Percentiles rank a stretch among this genome's conserved stretches.
phyloP scores from a whole-genome alignment of 1,140 invertebrate species.

The Drosophila prosaltans region DNA sequence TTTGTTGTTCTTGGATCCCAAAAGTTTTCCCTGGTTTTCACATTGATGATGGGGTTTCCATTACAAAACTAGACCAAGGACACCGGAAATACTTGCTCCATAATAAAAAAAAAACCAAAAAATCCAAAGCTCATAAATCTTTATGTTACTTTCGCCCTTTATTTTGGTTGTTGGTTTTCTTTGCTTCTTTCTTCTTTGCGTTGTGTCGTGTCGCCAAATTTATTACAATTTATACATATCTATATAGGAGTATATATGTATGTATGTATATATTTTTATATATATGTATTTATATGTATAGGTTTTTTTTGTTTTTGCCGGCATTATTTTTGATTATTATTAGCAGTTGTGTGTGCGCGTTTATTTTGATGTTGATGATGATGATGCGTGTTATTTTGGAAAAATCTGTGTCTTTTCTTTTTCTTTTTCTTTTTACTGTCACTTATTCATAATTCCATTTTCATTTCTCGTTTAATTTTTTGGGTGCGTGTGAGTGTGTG shows the following conservation, averaged over 20 bases:
- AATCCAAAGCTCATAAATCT: conserved; percentile 60
- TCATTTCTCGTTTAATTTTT: not conserved
- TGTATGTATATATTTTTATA: conserved; percentile 48
- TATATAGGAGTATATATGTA: conserved; percentile 22
- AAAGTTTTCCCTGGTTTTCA: conserved; percentile 28
- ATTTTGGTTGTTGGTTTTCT: not conserved
- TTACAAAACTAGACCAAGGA: conserved; percentile 57
- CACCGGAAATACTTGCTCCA: conserved; percentile 62
- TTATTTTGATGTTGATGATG: conserved; percentile 7
- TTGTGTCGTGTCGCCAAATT: conserved; percentile 23
- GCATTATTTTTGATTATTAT: conserved; percentile 69
- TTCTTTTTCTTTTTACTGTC: conserved; percentile 15
- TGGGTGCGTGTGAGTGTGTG: conserved; percentile 12
- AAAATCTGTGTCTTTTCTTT: not conserved
- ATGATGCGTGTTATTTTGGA: conserved; percentile 11
- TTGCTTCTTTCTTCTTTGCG: not conserved
- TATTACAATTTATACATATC: conserved; percentile 3
- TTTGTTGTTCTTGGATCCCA: conserved; percentile 5
- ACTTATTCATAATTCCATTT: conserved; percentile 62
- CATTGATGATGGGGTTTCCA: conserved; percentile 35
- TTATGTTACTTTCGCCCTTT: conserved; percentile 26
- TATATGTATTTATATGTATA: too few relatives aligned
- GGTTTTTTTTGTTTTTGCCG: conserved; percentile 39
- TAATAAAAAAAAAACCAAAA: conserved; percentile 42
- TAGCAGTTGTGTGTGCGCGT: conserved; percentile 22